Conservation (phyloP, 2,797 vertebrate species). For the Coccyzus lansbergi region DNA sequence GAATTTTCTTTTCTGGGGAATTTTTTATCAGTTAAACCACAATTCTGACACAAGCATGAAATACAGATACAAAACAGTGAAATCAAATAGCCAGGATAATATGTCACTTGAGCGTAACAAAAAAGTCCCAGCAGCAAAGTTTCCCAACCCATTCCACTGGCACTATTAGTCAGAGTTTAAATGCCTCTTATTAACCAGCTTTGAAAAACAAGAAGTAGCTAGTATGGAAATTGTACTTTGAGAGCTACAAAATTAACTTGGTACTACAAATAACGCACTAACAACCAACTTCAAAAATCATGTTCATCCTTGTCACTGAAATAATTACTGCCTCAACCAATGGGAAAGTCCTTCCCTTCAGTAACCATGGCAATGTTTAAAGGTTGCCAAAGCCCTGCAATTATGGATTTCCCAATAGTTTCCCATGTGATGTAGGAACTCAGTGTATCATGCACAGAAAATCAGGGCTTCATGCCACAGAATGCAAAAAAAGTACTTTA, state of each 20-base stretch:
- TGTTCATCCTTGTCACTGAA: not conserved
- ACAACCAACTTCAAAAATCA: slow-evolving; percentile 31
- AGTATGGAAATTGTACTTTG: not conserved
- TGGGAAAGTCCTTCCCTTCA: slow-evolving; percentile 1
- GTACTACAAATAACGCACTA: not conserved
- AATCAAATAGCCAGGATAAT: not conserved
- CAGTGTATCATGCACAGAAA: not conserved
- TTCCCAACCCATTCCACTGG: not conserved
- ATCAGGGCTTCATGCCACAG: not conserved
- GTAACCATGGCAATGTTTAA: slow-evolving; percentile 56
- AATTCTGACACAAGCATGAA: not conserved
- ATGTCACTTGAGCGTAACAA: not conserved
- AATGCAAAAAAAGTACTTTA: slow-evolving; percentile 27
- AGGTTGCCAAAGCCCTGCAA: slow-evolving; percentile 19
- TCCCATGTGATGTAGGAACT: not conserved
- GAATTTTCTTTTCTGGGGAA: not conserved
- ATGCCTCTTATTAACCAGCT: not conserved
- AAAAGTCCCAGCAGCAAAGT: not conserved
- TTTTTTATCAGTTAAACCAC: not conserved
- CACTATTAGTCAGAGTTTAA: not conserved
- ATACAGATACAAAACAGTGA: not conserved
- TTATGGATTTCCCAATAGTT: slow-evolving; percentile 53
- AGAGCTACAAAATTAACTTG: slow-evolving; percentile 2
- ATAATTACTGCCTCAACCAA: slow-evolving; percentile 29
- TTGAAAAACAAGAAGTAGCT: not conserved